phyloP scores from a whole-genome alignment of 2,797 vertebrate genomes.

The Rhinichthys osculus region DNA sequence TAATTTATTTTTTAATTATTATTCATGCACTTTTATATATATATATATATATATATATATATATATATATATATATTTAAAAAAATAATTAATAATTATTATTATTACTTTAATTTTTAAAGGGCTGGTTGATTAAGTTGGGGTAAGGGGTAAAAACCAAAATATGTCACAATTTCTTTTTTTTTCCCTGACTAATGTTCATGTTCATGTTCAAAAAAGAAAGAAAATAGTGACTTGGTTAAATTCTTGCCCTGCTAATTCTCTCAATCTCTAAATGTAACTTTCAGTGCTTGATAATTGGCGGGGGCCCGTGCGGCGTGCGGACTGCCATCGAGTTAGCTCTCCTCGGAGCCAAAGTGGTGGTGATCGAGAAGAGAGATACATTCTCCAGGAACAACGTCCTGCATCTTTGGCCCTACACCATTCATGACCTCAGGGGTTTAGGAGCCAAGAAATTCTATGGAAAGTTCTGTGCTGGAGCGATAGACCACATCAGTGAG shows the following conservation, averaged over 20 bases:
- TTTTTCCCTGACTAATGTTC: too few relatives aligned
- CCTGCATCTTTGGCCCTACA: slow-evolving; percentile 96
- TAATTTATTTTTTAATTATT: too few relatives aligned
- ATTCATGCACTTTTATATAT: too few relatives aligned
- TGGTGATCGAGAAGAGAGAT: slow-evolving; percentile 95
- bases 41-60: too few relatives aligned
- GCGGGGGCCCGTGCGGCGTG: slow-evolving; percentile 94
- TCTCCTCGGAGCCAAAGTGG: slow-evolving; percentile 92
- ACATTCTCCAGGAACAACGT: slow-evolving; percentile 97
- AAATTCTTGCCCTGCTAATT: slow-evolving; percentile 10
- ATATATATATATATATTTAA: too few relatives aligned
- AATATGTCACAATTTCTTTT: too few relatives aligned
- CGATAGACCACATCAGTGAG: slow-evolving; percentile 99
- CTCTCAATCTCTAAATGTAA: slow-evolving; percentile 8
- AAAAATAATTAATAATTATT: too few relatives aligned
- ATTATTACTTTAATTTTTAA: too few relatives aligned
- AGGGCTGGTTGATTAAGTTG: too few relatives aligned
- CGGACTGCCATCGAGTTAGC: slow-evolving; percentile 95
- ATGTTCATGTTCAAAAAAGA: too few relatives aligned
- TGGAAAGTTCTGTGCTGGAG: slow-evolving; percentile 96
- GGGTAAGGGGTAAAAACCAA: too few relatives aligned
- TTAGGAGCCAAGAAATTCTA: slow-evolving; percentile 98
- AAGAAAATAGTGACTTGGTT: background rate
- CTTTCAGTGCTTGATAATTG: slow-evolving; percentile 92
- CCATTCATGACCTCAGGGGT: slow-evolving; percentile 93